Conservation (phyloP, 2,888 invertebrate species). For the Folsomia manolachei region DNA sequence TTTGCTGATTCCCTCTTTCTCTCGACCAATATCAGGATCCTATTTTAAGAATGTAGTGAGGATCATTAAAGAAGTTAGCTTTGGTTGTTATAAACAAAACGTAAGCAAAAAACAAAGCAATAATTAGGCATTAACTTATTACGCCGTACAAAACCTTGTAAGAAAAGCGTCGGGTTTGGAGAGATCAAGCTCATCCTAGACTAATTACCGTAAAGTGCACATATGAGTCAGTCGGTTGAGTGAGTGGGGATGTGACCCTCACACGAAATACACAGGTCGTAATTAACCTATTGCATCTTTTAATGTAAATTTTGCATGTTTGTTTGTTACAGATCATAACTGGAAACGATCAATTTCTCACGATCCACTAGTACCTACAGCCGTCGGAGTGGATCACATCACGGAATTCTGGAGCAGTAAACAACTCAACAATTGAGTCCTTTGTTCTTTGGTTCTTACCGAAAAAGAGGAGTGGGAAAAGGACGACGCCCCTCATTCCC, state of each 20-base stretch:
- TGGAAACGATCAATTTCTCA: not conserved
- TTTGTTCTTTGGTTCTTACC: not conserved
- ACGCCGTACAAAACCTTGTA: too few species aligned
- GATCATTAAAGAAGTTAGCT: too few species aligned
- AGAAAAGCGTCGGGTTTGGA: too few species aligned
- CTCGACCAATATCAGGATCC: not conserved
- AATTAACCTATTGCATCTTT: not conserved
- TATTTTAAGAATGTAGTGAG: too few species aligned
- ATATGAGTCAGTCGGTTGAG: too few species aligned
- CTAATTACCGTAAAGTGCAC: too few species aligned
- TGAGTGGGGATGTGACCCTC: too few species aligned
- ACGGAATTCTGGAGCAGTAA: not conserved
- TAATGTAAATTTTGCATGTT: conserved; percentile 29
- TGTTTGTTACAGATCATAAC: not conserved
- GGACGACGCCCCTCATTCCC: not conserved
- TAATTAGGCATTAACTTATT: too few species aligned
- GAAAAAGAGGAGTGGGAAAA: not conserved
- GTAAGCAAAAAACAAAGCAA: too few species aligned
- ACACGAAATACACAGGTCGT: not conserved
- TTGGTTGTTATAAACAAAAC: too few species aligned
- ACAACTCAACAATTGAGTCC: not conserved
- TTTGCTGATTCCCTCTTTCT: not conserved
- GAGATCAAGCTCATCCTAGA: too few species aligned
- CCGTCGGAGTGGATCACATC: not conserved
- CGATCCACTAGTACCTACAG: not conserved